Evolutionary conservation across 2,888 invertebrate species (phyloP).

Genomic region (Nemurella pictetii): DNA sequence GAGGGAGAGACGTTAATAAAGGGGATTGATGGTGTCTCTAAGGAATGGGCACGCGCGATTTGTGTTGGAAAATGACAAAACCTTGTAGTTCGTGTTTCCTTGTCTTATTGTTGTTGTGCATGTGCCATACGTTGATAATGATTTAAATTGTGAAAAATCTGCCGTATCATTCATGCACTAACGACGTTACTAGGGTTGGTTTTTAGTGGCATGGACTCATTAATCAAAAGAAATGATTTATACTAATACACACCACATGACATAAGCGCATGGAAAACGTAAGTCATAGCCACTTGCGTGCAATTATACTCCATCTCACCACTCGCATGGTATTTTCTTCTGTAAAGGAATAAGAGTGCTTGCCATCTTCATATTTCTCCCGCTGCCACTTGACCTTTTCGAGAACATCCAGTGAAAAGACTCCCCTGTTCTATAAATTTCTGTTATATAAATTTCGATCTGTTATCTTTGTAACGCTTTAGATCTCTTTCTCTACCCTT

Average conservation of each 20-base stretch:
- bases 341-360: background rate
- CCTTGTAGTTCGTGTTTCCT: background rate
- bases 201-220: background rate
- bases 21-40: background rate
- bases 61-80: background rate
- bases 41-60: background rate
- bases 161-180: background rate
- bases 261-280: background rate
- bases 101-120: background rate
- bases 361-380: background rate
- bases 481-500: background rate
- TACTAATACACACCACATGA: background rate
- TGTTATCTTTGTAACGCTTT: background rate
- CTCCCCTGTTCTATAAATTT: background rate
- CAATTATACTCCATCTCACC: background rate
- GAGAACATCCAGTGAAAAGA: background rate
- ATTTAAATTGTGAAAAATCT: background rate
- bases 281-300: background rate
- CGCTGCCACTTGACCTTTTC: constrained; percentile 4
- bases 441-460: background rate
- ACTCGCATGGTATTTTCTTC: background rate
- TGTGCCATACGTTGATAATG: background rate
- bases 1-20: background rate
- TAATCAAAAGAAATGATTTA: background rate
- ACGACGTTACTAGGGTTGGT: background rate